Base-by-base conservation (phyloP, 2,113 vertebrate genomes). In the Stictonetta naevosa region DNA sequence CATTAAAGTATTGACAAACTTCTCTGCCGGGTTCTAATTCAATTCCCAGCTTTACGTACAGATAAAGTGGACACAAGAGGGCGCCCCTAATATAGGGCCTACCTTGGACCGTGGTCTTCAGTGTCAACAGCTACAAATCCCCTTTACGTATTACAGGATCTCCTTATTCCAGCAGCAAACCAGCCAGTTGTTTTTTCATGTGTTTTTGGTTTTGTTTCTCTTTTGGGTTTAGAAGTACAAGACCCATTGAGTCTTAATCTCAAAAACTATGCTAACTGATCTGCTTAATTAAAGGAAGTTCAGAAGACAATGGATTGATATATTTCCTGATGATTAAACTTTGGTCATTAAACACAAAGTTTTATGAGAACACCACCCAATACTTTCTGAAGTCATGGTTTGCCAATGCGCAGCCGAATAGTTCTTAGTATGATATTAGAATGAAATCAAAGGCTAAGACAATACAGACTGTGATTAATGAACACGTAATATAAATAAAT, bases 101-200 rank as follows among this genome's bases (percentile, higher is more conserved):
- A 76, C 29, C 22, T 69, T 33, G 22, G 14, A 15, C 21, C 34
- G 14, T 14, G 1, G 0, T 12, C 9, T 67, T 62, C 1, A 1
- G 5, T 5, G 14, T 40, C 48, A 34, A 58, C 14, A 78, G 52
- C 38, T 71, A 75, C 56, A 76, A 74, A 34, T 8, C 3, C 8
- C 15, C 31, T 36, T 19, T 33, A 10, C 7, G 25, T 36, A 4
- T 14, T 18, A 28, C 6, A 40, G 66, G 33, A 28, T 55, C 56
- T 72, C 34, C 34, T 34, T 18, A 20, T 20, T 50, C 55, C 50
- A 56, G n/a, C 82, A 29, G 25, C 38, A 74, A 69, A 55, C 6
- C 23, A 23, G 28, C 13, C n/a, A n/a, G 33, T 12, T 26, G 33
- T 52, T 36, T 16, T 40, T 38, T 64, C 11, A 12, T 29, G 38